Evolutionary conservation across 2,888 invertebrate genomes (phyloP).

Genomic region (Piscicola geometra): DNA sequence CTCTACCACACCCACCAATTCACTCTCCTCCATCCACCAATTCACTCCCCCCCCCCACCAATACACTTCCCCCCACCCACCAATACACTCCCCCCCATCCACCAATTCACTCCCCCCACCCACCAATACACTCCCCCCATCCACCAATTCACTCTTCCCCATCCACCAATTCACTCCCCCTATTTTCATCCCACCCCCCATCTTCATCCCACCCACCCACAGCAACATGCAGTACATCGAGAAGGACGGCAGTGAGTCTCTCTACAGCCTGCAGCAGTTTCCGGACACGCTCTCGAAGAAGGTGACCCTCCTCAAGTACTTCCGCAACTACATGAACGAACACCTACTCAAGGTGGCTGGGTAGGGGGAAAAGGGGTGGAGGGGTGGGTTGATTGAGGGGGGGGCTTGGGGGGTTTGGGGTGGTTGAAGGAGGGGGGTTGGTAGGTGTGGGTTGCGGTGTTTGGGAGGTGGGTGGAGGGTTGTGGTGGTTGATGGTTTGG

Average conservation of each 20-base stretch:
- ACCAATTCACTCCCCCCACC: conserved; percentile 9
- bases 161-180: no score
- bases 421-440: no score
- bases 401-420: not conserved
- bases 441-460: conserved; percentile 56
- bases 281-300: conserved; percentile 82
- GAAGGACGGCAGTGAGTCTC: conserved; percentile 79
- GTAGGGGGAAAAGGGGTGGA: conserved; percentile 67
- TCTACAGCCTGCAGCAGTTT: conserved; percentile 77
- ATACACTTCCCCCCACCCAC: no score
- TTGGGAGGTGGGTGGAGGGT: conserved; percentile 98
- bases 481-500: conserved; percentile 56
- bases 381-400: conserved; percentile 77
- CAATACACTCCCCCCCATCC: no score
- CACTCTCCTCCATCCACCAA: no score
- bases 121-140: conserved; percentile 30
- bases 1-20: no score
- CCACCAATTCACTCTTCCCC: conserved; percentile 57
- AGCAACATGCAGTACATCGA: conserved; percentile 90
- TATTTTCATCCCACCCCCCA: not conserved
- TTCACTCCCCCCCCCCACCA: no score
- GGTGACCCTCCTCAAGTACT: conserved; percentile 91
- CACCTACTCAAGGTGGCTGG: conserved; percentile 62
- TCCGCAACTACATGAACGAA: conserved; percentile 95
- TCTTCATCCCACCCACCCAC: conserved; percentile 7